These are phyloP conservation scores for Hyppa rectilinea DNA, from an alignment of 2,888 invertebrate species.

Conservation along the genomic window DNA sequence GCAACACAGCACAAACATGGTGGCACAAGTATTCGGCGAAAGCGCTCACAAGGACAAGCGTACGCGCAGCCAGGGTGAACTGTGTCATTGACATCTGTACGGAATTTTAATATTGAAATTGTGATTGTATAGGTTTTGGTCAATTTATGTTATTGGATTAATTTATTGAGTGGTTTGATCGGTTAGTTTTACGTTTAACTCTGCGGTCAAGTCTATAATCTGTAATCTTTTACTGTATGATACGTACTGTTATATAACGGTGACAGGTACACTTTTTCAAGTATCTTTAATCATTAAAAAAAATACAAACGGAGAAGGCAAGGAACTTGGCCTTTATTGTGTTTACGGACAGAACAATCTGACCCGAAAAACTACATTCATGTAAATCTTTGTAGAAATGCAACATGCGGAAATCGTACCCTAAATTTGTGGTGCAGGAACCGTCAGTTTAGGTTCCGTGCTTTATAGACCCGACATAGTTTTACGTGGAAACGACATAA, in stretches of 20 bases:
- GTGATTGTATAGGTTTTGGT: constrained; percentile 37
- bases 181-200: not conserved
- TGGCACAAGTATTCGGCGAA: constrained; percentile 63
- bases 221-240: not conserved
- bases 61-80: constrained; percentile 60
- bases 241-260: too few species aligned
- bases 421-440: not conserved
- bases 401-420: not conserved
- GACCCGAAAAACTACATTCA: not conserved
- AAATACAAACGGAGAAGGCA: not conserved
- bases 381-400: not conserved
- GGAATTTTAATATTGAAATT: constrained; percentile 61
- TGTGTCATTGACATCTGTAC: constrained; percentile 61
- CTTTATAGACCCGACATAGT: not conserved
- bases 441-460: not conserved
- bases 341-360: not conserved
- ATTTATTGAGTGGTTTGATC: constrained; percentile 19
- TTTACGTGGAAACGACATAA: constrained; percentile 41
- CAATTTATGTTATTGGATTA: constrained; percentile 37
- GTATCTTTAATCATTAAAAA: not conserved
- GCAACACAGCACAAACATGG: constrained; percentile 46
- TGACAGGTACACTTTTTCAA: not conserved
- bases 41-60: constrained; percentile 66
- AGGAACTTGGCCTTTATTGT: not conserved
- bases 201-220: not conserved